phyloP scores from a whole-genome alignment of 1,140 invertebrate species.

The Brachionus manjavacas region DNA sequence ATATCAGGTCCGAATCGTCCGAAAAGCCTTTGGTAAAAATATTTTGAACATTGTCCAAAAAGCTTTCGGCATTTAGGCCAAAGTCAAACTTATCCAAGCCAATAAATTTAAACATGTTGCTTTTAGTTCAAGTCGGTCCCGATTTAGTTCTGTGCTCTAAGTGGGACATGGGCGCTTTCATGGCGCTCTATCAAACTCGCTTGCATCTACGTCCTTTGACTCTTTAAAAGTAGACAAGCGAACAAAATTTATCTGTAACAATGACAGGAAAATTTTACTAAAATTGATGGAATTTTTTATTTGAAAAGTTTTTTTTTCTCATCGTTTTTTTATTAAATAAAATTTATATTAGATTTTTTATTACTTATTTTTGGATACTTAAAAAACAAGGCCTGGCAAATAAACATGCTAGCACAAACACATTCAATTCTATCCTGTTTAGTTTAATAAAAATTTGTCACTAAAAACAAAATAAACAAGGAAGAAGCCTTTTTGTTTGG shows the following conservation, averaged over 20 bases:
- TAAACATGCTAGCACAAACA: neutral
- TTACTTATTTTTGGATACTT: neutral
- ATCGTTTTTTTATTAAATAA: neutral
- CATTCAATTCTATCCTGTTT: neutral
- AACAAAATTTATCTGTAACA: neutral
- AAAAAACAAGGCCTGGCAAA: neutral
- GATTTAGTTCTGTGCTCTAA: neutral
- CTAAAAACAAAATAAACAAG: neutral
- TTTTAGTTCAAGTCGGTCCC: neutral
- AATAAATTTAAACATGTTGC: conserved; percentile 36
- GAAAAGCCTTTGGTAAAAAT: conserved; percentile 36
- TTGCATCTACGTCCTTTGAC: neutral
- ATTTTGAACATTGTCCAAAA: conserved; percentile 38
- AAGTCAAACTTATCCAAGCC: conserved; percentile 35
- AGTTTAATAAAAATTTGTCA: neutral
- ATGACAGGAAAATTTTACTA: neutral
- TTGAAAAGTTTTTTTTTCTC: neutral
- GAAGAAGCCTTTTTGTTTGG: neutral
- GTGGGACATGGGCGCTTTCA: neutral
- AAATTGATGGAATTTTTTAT: neutral
- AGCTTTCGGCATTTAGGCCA: neutral
- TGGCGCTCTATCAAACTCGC: neutral
- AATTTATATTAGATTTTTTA: neutral
- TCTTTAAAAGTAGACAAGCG: neutral
- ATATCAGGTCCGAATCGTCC: conserved; percentile 18